These are phyloP conservation scores for Drosophila busckii DNA, from an alignment of 1,140 invertebrate genomes.

Conservation along the genomic window DNA sequence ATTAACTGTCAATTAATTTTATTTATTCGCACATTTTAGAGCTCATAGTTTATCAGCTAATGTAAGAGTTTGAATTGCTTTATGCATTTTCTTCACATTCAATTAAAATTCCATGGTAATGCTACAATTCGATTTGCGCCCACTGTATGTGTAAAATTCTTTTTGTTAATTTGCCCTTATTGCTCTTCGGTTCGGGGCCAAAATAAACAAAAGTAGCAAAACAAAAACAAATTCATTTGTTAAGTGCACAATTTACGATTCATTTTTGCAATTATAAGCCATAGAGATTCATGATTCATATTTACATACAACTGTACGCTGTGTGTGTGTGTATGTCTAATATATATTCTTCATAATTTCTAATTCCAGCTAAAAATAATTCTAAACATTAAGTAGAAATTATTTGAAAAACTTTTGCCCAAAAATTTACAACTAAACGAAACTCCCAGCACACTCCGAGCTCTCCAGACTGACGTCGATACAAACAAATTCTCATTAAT, in stretches of 20 bases:
- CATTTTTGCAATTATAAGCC: constrained; percentile 43
- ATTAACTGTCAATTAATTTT: too few relatives aligned
- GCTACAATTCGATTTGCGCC: too few relatives aligned
- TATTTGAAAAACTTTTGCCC: constrained; percentile 64
- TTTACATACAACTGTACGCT: constrained; percentile 4
- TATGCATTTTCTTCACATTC: too few relatives aligned
- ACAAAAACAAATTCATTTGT: constrained; percentile 44
- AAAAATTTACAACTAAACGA: constrained; percentile 64
- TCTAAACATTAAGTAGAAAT: constrained; percentile 75
- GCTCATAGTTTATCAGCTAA: too few relatives aligned
- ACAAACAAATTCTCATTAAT: constrained; percentile 77
- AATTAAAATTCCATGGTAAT: too few relatives aligned
- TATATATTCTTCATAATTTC: constrained; percentile 70
- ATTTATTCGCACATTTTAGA: too few relatives aligned
- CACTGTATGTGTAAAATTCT: too few relatives aligned
- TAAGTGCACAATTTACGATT: constrained; percentile 61
- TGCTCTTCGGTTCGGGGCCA: not conserved
- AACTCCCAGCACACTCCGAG: constrained; percentile 8
- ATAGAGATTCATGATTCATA: constrained; percentile 42
- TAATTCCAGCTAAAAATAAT: constrained; percentile 71
- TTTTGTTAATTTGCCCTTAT: not conserved
- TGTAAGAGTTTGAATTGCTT: too few relatives aligned
- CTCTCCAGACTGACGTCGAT: constrained; percentile 57
- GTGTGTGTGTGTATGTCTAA: constrained; percentile 42
- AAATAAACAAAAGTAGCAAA: constrained; percentile 6